phyloP scores from a whole-genome alignment of 2,888 invertebrate genomes.

The Tetheella fluctuosa region DNA sequence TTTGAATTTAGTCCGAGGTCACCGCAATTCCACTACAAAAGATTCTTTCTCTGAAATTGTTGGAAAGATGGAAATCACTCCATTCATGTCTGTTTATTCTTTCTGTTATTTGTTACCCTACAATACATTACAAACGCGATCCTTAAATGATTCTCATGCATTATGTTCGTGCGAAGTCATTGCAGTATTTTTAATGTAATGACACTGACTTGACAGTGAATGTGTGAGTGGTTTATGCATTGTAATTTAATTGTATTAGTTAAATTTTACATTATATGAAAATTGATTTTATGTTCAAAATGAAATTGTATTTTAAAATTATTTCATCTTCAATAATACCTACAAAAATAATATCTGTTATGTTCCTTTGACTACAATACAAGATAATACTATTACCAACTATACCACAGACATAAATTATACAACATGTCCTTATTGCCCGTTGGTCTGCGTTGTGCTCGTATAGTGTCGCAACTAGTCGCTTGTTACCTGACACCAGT shows the following conservation, averaged over 20 bases:
- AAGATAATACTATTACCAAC: not conserved
- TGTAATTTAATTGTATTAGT: not conserved
- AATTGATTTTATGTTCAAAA: too few relatives aligned
- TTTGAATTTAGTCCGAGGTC: constrained; percentile 59
- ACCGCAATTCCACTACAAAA: constrained; percentile 39
- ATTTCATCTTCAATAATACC: too few relatives aligned
- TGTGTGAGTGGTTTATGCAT: not conserved
- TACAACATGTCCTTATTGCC: constrained; percentile 41
- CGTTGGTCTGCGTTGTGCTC: constrained; percentile 29
- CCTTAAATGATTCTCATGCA: constrained; percentile 1
- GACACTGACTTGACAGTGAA: not conserved
- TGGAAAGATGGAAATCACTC: constrained; percentile 6
- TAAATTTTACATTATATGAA: not conserved
- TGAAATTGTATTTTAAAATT: too few relatives aligned
- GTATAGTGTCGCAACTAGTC: constrained; percentile 28
- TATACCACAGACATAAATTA: constrained; percentile 15
- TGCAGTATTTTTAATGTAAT: not conserved
- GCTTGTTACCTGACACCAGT: constrained; percentile 46
- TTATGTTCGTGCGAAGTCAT: constrained; percentile 9
- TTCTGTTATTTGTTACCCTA: constrained; percentile 6
- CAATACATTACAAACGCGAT: constrained; percentile 1
- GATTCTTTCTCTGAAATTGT: constrained; percentile 39
- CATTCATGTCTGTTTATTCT: constrained; percentile 5
- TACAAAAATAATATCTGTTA: too few relatives aligned
- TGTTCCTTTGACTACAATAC: not conserved